These are phyloP conservation scores for Struthidea cinerea DNA, from an alignment of 2,113 vertebrate species.

Conservation along the genomic window DNA sequence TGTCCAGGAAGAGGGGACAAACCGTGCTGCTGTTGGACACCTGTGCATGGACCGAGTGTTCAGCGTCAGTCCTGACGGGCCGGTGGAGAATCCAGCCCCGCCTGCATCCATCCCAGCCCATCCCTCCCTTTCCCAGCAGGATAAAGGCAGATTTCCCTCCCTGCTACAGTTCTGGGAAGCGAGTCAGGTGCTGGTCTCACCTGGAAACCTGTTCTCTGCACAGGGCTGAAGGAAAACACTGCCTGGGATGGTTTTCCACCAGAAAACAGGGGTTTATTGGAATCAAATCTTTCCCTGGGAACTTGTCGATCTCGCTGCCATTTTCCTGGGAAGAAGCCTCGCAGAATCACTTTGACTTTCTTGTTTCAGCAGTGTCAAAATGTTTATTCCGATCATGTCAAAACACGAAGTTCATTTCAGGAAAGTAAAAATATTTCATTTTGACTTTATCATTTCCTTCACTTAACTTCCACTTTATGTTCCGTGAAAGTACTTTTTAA, in stretches of 20 bases:
- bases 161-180: rapidly evolving
- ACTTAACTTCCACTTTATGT: slow-evolving; percentile 18
- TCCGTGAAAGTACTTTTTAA: background rate
- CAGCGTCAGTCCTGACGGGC: background rate
- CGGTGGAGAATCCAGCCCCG: rapidly evolving
- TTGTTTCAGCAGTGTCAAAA: slow-evolving; percentile 58
- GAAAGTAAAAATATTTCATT: slow-evolving; percentile 35
- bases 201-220: background rate
- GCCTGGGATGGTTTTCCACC: background rate
- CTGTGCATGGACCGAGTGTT: rapidly evolving
- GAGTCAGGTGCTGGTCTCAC: background rate
- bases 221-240: background rate
- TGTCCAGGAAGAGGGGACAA: background rate
- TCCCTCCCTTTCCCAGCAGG: background rate
- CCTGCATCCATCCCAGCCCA: background rate
- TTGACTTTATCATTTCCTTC: slow-evolving; percentile 9
- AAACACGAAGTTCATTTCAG: slow-evolving; percentile 48
- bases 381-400: slow-evolving; percentile 50
- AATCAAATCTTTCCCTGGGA: background rate
- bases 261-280: background rate
- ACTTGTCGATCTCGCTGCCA: background rate
- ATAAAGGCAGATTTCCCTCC: background rate
- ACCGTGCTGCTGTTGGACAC: background rate
- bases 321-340: slow-evolving; percentile 26
- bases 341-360: slow-evolving; percentile 52